Conservation (phyloP, 1,140 invertebrate species). For the Apocrypta bakeri region DNA sequence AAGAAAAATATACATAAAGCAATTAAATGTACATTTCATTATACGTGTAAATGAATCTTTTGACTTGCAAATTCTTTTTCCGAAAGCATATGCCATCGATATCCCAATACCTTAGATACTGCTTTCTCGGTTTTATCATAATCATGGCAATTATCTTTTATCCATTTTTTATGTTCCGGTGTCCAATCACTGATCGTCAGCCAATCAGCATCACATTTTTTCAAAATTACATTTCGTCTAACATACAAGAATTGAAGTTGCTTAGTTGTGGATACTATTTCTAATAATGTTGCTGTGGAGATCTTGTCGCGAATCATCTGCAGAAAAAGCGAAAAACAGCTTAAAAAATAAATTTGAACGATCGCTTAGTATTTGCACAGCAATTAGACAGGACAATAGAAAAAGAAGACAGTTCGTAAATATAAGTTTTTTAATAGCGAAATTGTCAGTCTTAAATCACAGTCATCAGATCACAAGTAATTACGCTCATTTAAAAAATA, state of each 20-base stretch:
- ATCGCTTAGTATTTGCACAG: not conserved
- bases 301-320: constrained; percentile 86
- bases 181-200: constrained; percentile 80
- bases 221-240: constrained; percentile 82
- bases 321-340: constrained; percentile 30
- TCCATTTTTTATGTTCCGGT: constrained; percentile 80
- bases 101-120: constrained; percentile 81
- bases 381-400: not conserved
- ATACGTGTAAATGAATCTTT: constrained; percentile 63
- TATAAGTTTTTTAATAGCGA: not conserved
- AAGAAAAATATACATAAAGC: not conserved
- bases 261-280: constrained; percentile 81
- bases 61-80: constrained; percentile 82
- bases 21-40: constrained; percentile 9
- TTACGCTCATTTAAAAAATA: too few species aligned
- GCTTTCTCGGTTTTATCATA: constrained; percentile 81
- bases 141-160: constrained; percentile 77
- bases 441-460: constrained; percentile 22
- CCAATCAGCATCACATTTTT: constrained; percentile 80
- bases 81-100: constrained; percentile 82
- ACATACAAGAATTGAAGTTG: constrained; percentile 81
- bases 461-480: not conserved
- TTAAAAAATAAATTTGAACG: not conserved
- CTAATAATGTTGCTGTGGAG: constrained; percentile 85
- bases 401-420: constrained; percentile 8